Percentiles rank a stretch among this genome's conserved stretches.
Evolutionary conservation across 2,888 invertebrate genomes (phyloP).

Genomic region (Crossocerus cetratus): DNA sequence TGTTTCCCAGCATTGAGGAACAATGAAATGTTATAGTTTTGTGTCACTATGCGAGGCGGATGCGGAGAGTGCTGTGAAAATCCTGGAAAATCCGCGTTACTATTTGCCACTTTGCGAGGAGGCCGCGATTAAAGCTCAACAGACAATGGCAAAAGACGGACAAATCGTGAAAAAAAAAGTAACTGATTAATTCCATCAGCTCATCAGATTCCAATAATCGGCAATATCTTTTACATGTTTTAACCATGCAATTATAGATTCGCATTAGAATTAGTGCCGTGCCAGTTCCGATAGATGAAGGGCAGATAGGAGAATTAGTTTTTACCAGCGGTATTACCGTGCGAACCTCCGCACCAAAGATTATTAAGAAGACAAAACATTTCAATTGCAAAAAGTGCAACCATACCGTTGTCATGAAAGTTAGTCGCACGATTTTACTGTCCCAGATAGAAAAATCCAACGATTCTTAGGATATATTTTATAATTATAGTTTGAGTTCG

Average conservation of each 20-base stretch:
- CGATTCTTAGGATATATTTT: constrained; percentile 1
- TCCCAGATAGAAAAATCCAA: neutral
- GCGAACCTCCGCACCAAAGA: constrained; percentile 85
- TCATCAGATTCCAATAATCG: neutral
- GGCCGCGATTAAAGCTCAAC: constrained; percentile 81
- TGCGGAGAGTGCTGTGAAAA: constrained; percentile 82
- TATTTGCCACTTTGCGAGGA: constrained; percentile 83
- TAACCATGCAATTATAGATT: constrained; percentile 52
- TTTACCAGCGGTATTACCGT: constrained; percentile 85
- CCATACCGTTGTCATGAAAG: constrained; percentile 82
- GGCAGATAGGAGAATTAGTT: constrained; percentile 70
- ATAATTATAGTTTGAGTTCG: constrained; percentile 70
- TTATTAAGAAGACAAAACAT: constrained; percentile 86
- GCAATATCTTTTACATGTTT: constrained; percentile 11
- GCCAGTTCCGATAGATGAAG: constrained; percentile 81
- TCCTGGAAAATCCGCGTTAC: constrained; percentile 82
- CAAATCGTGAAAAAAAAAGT: constrained; percentile 80
- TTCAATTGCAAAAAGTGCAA: constrained; percentile 89
- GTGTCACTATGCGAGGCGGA: constrained; percentile 84
- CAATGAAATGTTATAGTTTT: constrained; percentile 79
- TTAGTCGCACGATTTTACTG: constrained; percentile 56
- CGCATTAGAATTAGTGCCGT: constrained; percentile 68
- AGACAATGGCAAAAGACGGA: constrained; percentile 76
- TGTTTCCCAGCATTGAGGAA: too few relatives aligned
- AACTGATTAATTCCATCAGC: constrained; percentile 68